phyloP scores from a whole-genome alignment of 2,113 vertebrate genomes.

The Aphyosemion australe region DNA sequence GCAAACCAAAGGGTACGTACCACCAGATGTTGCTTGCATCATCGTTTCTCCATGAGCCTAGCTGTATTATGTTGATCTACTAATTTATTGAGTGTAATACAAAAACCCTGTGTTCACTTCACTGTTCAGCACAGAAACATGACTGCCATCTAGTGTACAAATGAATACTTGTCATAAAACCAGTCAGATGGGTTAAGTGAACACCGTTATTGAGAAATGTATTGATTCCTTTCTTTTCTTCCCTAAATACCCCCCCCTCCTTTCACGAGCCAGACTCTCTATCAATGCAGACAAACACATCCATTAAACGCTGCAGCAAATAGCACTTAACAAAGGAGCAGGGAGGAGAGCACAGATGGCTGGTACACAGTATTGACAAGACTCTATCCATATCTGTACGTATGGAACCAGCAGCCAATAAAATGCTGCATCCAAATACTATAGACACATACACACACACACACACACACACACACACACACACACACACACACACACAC shows the following conservation, averaged over 20 bases:
- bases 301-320: constrained; percentile 55
- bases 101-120: neutral
- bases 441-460: constrained; percentile 15
- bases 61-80: too few relatives aligned
- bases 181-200: constrained; percentile 19
- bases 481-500: constrained; percentile 1
- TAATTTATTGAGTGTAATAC: too few relatives aligned
- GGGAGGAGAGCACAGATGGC: constrained; percentile 69
- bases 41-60: too few relatives aligned
- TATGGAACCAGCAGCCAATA: constrained; percentile 44
- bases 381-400: constrained; percentile 64
- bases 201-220: constrained; percentile 35
- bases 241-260: neutral
- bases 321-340: constrained; percentile 48
- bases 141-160: constrained; percentile 53
- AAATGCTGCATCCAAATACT: constrained; percentile 33
- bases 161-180: constrained; percentile 6
- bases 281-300: constrained; percentile 48
- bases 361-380: constrained; percentile 62
- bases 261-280: constrained; percentile 25
- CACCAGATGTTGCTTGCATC: too few relatives aligned
- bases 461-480: neutral
- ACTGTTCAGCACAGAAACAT: neutral
- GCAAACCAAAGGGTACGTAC: too few relatives aligned
- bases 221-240: constrained; percentile 48